These are phyloP conservation scores for Zoroaster sp. DNA, from an alignment of 53 echinoderm and acorn worm species.

Conservation along the genomic window DNA sequence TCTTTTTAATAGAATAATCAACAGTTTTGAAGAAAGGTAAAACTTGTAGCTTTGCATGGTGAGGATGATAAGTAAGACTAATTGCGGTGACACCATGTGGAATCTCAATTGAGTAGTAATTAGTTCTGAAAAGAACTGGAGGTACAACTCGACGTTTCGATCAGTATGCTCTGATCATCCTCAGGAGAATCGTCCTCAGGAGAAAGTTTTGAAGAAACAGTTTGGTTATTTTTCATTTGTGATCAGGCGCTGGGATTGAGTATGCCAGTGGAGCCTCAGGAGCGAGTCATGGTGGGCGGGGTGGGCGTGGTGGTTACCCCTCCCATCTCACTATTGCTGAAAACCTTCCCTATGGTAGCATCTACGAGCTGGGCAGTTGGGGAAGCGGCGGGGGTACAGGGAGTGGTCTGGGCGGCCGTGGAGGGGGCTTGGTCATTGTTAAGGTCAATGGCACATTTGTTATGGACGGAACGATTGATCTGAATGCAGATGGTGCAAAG, in stretches of 20 bases:
- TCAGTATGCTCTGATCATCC: too few species aligned
- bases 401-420: conserved; percentile 64
- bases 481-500: conserved; percentile 64
- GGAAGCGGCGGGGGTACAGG: conserved; percentile 92
- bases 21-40: too few species aligned
- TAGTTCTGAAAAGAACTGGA: too few species aligned
- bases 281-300: conserved; percentile 85
- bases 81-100: too few species aligned
- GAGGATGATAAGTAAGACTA: too few species aligned
- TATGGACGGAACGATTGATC: conserved; percentile 61
- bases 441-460: conserved; percentile 31
- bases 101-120: too few species aligned
- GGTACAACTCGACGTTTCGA: too few species aligned
- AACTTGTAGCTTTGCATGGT: too few species aligned
- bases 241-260: conserved; percentile 58
- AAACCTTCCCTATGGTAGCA: conserved; percentile 77
- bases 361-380: conserved; percentile 64
- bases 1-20: too few species aligned
- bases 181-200: too few species aligned
- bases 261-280: conserved; percentile 73
- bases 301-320: conserved; percentile 68
- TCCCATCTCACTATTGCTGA: conserved; percentile 36
- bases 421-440: conserved; percentile 67
- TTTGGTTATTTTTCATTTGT: background rate
- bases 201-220: too few species aligned